Conservation (phyloP, 2,888 invertebrate genomes). For the Drosophila paranaensis region DNA sequence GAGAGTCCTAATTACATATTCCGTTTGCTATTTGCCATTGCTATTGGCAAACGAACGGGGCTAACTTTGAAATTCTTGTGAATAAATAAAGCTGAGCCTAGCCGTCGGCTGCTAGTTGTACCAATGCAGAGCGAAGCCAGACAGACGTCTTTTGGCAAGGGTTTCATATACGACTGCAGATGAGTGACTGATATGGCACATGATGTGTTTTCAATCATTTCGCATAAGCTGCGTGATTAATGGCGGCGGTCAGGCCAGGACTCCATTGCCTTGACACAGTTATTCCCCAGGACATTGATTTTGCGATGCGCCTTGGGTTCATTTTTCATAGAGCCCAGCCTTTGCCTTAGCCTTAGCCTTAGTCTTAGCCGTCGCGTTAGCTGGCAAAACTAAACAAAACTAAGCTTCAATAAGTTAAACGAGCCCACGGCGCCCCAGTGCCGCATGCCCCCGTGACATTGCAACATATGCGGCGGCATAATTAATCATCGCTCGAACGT, state of each 20-base stretch:
- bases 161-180: not conserved
- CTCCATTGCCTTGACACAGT: constrained; percentile 59
- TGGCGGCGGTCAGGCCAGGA: constrained; percentile 50
- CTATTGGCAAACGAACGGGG: constrained; percentile 13
- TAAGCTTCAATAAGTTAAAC: constrained; percentile 54
- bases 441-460: constrained; percentile 55
- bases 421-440: constrained; percentile 25
- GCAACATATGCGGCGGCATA: constrained; percentile 72
- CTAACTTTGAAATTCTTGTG: constrained; percentile 2
- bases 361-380: constrained; percentile 18
- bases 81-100: constrained; percentile 11
- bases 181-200: constrained; percentile 14
- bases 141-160: not conserved
- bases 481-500: constrained; percentile 72
- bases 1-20: constrained; percentile 35
- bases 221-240: constrained; percentile 71
- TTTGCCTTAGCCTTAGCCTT: not conserved
- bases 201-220: constrained; percentile 70
- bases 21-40: constrained; percentile 42
- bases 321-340: constrained; percentile 61
- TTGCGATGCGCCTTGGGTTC: constrained; percentile 33
- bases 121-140: not conserved
- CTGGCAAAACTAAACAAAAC: constrained; percentile 38
- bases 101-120: not conserved
- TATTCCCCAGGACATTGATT: constrained; percentile 37